Evolutionary conservation across 2,113 vertebrate genomes (phyloP).

Genomic region (Jacana jacana): DNA sequence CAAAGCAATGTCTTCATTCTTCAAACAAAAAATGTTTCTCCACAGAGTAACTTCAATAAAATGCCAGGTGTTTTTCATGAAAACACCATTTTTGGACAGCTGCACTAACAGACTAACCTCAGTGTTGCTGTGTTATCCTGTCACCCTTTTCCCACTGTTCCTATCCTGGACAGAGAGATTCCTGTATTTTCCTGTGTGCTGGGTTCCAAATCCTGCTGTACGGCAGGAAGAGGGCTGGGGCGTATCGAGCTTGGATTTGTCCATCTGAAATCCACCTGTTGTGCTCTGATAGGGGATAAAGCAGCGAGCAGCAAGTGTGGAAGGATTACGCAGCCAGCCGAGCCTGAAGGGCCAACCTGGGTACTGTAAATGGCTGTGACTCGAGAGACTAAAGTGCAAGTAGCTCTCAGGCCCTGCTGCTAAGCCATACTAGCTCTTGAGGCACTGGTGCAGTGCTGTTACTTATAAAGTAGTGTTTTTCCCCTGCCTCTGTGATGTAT

Average conservation of each 20-base stretch:
- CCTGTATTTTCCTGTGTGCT: background rate
- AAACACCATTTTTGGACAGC: background rate
- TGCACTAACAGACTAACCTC: background rate
- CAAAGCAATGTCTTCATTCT: background rate
- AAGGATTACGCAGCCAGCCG: background rate
- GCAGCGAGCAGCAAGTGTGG: accelerated
- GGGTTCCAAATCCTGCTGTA: background rate
- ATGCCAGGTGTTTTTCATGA: background rate
- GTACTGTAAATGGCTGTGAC: background rate
- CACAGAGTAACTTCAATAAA: background rate
- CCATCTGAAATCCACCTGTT: background rate
- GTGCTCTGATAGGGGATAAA: background rate
- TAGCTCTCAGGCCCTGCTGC: background rate
- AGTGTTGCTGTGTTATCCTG: background rate
- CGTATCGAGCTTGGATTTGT: background rate
- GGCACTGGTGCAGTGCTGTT: background rate
- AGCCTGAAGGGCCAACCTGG: background rate
- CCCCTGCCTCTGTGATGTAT: background rate
- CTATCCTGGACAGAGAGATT: background rate
- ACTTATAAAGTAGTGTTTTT: background rate
- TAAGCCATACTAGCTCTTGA: background rate
- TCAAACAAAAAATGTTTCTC: background rate
- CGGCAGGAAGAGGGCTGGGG: background rate
- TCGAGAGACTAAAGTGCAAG: background rate
- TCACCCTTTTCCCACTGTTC: background rate